These are phyloP conservation scores for Acromyrmex charruanus DNA, from an alignment of 1,140 invertebrate species.

Conservation along the genomic window DNA sequence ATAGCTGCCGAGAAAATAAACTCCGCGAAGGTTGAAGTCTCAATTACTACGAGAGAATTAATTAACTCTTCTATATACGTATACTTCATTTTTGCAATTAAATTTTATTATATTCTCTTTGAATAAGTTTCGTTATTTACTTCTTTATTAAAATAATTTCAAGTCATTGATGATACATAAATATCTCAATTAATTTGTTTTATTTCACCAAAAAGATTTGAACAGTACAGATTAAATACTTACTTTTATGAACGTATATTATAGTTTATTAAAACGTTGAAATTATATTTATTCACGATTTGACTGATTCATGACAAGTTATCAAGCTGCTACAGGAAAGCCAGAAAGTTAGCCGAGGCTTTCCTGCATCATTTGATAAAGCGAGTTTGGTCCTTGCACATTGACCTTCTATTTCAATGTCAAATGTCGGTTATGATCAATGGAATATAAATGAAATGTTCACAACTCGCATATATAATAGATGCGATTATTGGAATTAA, in stretches of 20 bases:
- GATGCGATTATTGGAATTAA: conserved; percentile 11
- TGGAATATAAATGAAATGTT: neutral
- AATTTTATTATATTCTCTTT: neutral
- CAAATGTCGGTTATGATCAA: neutral
- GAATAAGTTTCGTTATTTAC: neutral
- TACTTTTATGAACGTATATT: neutral
- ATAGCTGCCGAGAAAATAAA: neutral
- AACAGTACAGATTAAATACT: neutral
- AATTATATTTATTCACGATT: neutral
- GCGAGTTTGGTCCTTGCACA: neutral
- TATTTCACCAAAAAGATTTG: neutral
- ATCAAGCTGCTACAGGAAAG: conserved; percentile 14
- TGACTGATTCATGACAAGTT: neutral
- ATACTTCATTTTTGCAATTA: neutral
- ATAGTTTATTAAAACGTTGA: neutral
- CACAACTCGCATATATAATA: neutral
- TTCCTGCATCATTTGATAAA: conserved; percentile 29
- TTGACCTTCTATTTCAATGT: conserved; percentile 30
- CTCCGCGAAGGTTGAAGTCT: neutral
- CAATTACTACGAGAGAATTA: conserved; percentile 14
- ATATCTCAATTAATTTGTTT: neutral
- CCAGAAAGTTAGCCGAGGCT: conserved; percentile 16
- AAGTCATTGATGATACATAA: neutral
- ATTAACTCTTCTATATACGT: neutral
- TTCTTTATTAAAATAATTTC: neutral